A percentile compares a stretch with the other conserved stretches of the same genome.
These are phyloP conservation scores for Lepilemur ruficaudatus DNA, from an alignment of 2,797 vertebrate genomes.

Conservation along the genomic window DNA sequence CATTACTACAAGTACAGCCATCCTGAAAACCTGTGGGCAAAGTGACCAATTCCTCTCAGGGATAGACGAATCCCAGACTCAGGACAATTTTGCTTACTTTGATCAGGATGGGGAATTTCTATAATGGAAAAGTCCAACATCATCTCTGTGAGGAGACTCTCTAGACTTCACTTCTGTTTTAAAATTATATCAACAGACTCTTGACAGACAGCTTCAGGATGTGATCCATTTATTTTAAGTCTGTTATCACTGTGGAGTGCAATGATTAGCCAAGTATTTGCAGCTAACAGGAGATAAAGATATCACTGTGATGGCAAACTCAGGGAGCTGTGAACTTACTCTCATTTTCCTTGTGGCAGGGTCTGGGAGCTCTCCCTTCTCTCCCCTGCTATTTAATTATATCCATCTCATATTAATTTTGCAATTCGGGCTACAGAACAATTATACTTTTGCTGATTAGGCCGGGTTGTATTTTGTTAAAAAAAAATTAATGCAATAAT, in stretches of 20 bases:
- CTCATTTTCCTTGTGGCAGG: neutral
- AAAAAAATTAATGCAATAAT: neutral
- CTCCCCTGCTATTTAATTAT: neutral
- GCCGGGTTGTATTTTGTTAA: neutral
- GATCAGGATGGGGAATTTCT: neutral
- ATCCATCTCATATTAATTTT: neutral
- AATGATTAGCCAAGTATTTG: neutral
- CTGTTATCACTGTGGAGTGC: neutral
- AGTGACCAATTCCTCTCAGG: neutral
- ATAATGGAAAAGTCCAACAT: neutral
- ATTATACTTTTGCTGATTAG: neutral
- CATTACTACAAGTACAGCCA: neutral
- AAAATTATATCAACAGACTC: neutral
- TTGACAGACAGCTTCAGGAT: neutral
- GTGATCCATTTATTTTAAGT: neutral
- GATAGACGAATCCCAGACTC: neutral
- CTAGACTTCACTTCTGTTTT: neutral
- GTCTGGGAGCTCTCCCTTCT: neutral
- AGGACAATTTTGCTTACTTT: neutral
- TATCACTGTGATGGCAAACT: neutral
- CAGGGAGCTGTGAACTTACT: neutral
- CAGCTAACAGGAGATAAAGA: neutral
- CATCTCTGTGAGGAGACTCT: neutral
- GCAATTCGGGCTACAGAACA: neutral
- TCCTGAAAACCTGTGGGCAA: neutral